Conservation (phyloP, 2,888 invertebrate species). For the Plebejus melissa region DNA sequence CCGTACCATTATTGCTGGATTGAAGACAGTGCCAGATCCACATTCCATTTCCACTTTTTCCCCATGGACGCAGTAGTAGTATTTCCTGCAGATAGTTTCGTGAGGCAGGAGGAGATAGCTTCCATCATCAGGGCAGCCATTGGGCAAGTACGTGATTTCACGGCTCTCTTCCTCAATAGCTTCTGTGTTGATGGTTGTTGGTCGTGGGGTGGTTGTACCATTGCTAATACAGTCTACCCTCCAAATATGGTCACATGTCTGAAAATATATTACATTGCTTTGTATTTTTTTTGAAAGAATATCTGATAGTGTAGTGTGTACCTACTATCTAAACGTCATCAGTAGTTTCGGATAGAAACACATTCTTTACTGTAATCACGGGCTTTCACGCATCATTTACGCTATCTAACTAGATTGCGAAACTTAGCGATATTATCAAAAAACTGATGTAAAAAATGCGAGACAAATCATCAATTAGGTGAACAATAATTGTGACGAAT, state of each 20-base stretch:
- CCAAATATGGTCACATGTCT: neutral
- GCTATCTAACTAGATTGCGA: neutral
- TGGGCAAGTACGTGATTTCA: constrained; percentile 34
- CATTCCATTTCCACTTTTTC: constrained; percentile 46
- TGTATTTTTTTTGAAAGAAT: neutral
- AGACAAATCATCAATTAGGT: too few species aligned
- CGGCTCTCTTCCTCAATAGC: neutral
- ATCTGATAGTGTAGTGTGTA: neutral
- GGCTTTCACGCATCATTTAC: too few species aligned
- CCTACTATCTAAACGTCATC: neutral
- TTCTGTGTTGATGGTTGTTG: neutral
- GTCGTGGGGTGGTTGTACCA: constrained; percentile 11
- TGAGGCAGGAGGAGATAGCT: constrained; percentile 45
- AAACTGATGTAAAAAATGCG: too few species aligned
- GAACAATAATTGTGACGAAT: too few species aligned
- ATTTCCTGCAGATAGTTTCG: constrained; percentile 44
- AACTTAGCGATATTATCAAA: too few species aligned
- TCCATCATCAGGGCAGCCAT: constrained; percentile 45
- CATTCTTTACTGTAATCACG: neutral
- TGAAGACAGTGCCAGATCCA: constrained; percentile 46
- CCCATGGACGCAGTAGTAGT: constrained; percentile 47
- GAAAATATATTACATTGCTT: neutral
- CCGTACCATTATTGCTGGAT: constrained; percentile 48
- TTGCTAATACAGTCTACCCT: constrained; percentile 14
- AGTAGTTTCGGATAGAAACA: neutral